Evolutionary conservation across 1,140 invertebrate genomes (phyloP), one percentile per base, ranked within the genome.

Genomic region (Listronotus oregonensis): DNA sequence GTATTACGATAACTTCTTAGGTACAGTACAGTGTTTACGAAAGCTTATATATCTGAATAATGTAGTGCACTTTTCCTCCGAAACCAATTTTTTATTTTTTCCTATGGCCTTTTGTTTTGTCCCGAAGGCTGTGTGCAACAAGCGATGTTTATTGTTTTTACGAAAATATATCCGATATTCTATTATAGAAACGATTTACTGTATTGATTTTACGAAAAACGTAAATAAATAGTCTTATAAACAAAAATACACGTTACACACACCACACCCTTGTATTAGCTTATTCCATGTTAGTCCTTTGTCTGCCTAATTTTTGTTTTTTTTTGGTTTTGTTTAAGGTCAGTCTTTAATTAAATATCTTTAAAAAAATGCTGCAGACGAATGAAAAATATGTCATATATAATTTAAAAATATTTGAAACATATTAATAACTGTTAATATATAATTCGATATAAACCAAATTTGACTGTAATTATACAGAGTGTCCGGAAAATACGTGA

Each of bases 61-160:
- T 27, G 21, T 27, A 27, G 49, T 31, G n/a, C 21, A 14, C 49
- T 40, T 31, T 39, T 14, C 39, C 32, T 18, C 27, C 8, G 9
- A 55, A 18, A 15, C 21, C 32, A 32, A 15, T 18, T 40, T 55
- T 39, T 58, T 58, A 44, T 46, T 31, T 55, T 55, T 58, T 58
- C 21, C 32, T 60, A 11, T 62, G 49, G 59, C 59, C 47, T 62
- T 51, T 54, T 62, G 59, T 62, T 62, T 51, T 62, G 59, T 62
- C 59, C 59, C 39, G 34, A 60, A 62, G 59, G 59, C 59, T 62
- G 59, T 62, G 59, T 46, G 43, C 43, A 46, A 17, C 14, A 46
- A 46, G 59, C 59, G 17, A 43, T 62, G 59, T 62, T 62, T 15
- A 34, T 32, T 60, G 46, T 50, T 60, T 50, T 60, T 31, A 62